A percentile compares a stretch with the other conserved stretches of the same genome.
Conservation (phyloP, 2,888 invertebrate species). For the Sabatieria punctata region DNA sequence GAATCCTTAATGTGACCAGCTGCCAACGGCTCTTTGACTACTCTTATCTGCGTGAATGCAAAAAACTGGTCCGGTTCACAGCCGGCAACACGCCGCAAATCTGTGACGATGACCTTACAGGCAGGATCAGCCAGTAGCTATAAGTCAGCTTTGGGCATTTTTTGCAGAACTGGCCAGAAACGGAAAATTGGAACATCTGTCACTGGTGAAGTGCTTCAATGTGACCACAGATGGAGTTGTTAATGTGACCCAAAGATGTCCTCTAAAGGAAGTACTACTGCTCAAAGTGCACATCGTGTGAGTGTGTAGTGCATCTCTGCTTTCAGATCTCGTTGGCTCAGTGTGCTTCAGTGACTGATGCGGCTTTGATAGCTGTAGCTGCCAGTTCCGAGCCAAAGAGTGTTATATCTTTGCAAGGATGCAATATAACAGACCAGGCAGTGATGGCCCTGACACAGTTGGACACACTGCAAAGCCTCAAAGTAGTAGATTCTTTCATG, state of each 20-base stretch:
- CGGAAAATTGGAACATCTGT: not conserved
- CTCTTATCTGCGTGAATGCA: not conserved
- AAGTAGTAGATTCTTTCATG: no score
- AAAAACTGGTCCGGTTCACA: not conserved
- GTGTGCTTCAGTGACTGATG: not conserved
- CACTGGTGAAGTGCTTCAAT: not conserved
- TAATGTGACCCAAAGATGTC: not conserved
- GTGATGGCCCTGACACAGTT: not conserved
- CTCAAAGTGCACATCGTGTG: no score
- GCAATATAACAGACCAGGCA: not conserved
- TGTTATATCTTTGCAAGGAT: not conserved
- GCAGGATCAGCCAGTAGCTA: no score
- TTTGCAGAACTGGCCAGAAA: not conserved
- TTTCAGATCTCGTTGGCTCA: not conserved
- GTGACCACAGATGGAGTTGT: not conserved
- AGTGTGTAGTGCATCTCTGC: no score
- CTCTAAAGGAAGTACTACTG: not conserved
- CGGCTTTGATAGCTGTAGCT: not conserved
- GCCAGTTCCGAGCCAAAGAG: not conserved
- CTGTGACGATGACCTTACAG: not conserved
- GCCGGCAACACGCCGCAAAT: not conserved
- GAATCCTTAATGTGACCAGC: not conserved
- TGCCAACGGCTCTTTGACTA: not conserved
- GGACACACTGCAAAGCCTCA: not conserved
- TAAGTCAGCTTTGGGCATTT: no score